Percentiles rank a stretch among this genome's conserved stretches.
Conservation (phyloP, 2,113 vertebrate genomes). For the Pomatostomus ruficeps region DNA sequence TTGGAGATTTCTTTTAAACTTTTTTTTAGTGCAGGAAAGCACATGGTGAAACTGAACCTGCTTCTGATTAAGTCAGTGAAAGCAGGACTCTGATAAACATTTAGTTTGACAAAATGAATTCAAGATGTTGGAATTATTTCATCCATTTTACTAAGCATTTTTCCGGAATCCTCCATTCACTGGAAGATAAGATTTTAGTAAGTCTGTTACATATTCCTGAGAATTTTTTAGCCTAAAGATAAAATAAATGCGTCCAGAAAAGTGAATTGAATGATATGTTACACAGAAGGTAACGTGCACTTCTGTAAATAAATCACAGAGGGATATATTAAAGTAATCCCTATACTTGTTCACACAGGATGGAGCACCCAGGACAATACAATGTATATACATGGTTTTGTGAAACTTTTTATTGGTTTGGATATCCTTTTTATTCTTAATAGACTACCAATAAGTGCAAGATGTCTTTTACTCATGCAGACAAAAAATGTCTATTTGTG, state of each 20-base stretch:
- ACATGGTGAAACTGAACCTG: background rate
- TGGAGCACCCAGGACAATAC: background rate
- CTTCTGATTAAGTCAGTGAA: constrained; percentile 54
- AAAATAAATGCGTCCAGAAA: background rate
- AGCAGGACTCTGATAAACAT: constrained; percentile 47
- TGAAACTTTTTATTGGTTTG: background rate
- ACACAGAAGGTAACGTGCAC: background rate
- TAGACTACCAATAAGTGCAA: background rate
- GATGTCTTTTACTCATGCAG: background rate
- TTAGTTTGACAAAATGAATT: constrained; percentile 57
- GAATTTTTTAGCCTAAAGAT: background rate
- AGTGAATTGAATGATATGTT: background rate
- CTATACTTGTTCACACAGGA: background rate
- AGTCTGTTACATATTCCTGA: background rate
- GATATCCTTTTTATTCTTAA: background rate
- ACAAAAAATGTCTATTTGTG: background rate
- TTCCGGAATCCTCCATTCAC: constrained; percentile 2
- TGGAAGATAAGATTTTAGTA: background rate
- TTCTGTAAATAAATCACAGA: background rate
- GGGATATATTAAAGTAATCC: constrained; percentile 9
- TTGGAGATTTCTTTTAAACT: background rate
- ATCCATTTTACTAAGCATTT: constrained; percentile 22
- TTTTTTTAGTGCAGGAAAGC: background rate
- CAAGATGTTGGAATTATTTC: constrained; percentile 60
- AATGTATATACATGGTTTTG: background rate